These are phyloP conservation scores for Mactromeris polynyma DNA, from an alignment of 2,888 invertebrate genomes.

Conservation along the genomic window DNA sequence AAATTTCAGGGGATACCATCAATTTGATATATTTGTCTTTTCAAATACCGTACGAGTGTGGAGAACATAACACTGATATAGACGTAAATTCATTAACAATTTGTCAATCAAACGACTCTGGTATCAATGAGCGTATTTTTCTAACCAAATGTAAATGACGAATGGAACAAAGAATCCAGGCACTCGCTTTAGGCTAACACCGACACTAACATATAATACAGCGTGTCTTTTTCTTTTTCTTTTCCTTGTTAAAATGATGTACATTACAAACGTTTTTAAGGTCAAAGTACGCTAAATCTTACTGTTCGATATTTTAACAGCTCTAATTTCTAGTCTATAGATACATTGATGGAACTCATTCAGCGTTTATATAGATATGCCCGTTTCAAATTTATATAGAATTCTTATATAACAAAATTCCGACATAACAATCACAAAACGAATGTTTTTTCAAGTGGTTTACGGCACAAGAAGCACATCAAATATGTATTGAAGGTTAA, in stretches of 20 bases:
- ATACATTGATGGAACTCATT: neutral
- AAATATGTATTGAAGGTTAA: neutral
- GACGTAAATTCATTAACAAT: constrained; percentile 58
- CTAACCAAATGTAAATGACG: neutral
- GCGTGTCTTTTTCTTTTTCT: neutral
- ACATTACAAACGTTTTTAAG: neutral
- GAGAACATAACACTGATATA: constrained; percentile 28
- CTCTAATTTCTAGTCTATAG: neutral
- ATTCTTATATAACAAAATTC: too few species aligned
- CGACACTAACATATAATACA: neutral
- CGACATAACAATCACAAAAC: too few species aligned
- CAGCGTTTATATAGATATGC: too few species aligned
- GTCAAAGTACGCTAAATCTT: neutral
- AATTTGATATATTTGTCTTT: constrained; percentile 45
- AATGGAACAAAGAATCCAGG: neutral
- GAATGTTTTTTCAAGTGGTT: too few species aligned
- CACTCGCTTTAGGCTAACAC: neutral
- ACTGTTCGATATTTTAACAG: neutral
- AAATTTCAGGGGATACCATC: constrained; percentile 40
- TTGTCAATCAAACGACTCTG: constrained; percentile 50
- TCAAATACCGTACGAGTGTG: constrained; percentile 11
- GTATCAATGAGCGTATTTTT: constrained; percentile 17
- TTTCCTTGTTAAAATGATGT: neutral
- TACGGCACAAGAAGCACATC: neutral
- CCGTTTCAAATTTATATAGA: too few species aligned